A percentile compares a stretch with the other conserved stretches of the same genome.
These are phyloP conservation scores for Poecilia velifera DNA, from an alignment of 2,797 vertebrate genomes.

Conservation along the genomic window DNA sequence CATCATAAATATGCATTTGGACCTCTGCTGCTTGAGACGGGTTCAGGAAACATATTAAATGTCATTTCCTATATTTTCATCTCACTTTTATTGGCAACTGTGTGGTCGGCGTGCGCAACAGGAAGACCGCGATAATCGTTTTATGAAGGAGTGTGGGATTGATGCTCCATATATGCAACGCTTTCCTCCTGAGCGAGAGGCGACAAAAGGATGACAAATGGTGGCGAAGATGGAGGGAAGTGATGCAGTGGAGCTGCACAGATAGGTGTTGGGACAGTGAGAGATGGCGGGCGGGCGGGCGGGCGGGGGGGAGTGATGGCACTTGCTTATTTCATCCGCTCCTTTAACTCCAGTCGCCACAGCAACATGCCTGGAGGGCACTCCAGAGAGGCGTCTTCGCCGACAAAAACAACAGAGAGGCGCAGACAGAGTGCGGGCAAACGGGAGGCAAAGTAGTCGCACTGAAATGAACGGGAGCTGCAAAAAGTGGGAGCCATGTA, in stretches of 20 bases:
- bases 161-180: constrained; percentile 23
- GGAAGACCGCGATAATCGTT: constrained; percentile 57
- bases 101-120: constrained; percentile 33
- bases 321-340: constrained; percentile 68
- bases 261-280: constrained; percentile 62
- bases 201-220: constrained; percentile 72
- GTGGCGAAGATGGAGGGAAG: constrained; percentile 56
- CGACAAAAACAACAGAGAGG: constrained; percentile 73
- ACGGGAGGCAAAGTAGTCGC: constrained; percentile 40
- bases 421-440: constrained; percentile 53
- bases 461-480: constrained; percentile 46
- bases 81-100: constrained; percentile 45
- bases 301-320: constrained; percentile 26
- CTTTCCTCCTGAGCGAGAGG: constrained; percentile 57
- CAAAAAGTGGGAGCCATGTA: constrained; percentile 34
- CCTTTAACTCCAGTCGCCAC: constrained; percentile 77
- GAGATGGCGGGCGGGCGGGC: constrained; percentile 19
- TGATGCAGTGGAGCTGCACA: constrained; percentile 64
- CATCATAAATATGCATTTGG: constrained; percentile 71
- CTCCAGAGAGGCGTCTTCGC: constrained; percentile 74
- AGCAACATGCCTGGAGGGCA: constrained; percentile 79
- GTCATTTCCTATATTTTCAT: constrained; percentile 67
- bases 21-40: constrained; percentile 50
- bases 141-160: constrained; percentile 50
- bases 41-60: constrained; percentile 71